Percentiles rank a stretch among this genome's conserved stretches.
Evolutionary conservation across 1,140 invertebrate genomes (phyloP).

Genomic region (Mylabris phalerata): DNA sequence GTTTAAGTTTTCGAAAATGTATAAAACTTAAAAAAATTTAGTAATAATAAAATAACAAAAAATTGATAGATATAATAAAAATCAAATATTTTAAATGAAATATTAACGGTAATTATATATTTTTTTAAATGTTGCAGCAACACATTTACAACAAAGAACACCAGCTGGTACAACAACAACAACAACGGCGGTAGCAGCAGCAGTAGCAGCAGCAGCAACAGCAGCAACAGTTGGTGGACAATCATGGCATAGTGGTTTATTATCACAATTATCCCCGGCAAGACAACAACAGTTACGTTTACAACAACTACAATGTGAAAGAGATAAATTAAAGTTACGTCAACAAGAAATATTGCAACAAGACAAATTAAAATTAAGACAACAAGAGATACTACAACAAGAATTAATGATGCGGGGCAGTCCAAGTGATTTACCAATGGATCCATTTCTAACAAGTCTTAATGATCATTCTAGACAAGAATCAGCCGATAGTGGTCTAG

Average conservation of each 20-base stretch:
- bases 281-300: constrained; percentile 72
- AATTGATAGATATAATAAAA: too few species aligned
- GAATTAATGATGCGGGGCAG: constrained; percentile 64
- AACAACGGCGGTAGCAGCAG: too few species aligned
- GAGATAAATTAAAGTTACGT: constrained; percentile 76
- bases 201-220: too few species aligned
- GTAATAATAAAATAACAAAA: not conserved
- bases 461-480: constrained; percentile 86
- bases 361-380: constrained; percentile 76
- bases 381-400: constrained; percentile 82
- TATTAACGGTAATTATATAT: not conserved
- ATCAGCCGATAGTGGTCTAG: constrained; percentile 83
- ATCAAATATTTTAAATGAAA: too few species aligned
- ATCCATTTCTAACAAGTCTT: constrained; percentile 74
- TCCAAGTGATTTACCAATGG: constrained; percentile 53
- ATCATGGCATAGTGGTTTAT: constrained; percentile 45
- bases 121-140: constrained; percentile 25
- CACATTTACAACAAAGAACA: constrained; percentile 33
- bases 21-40: not conserved
- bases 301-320: constrained; percentile 78
- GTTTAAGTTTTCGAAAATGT: constrained; percentile 18
- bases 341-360: constrained; percentile 83
- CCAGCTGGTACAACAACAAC: constrained; percentile 17
- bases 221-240: constrained; percentile 36
- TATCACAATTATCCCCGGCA: constrained; percentile 49